Base-by-base conservation (phyloP, 2,797 vertebrate genomes). In the Notolepis coatsorum region DNA sequence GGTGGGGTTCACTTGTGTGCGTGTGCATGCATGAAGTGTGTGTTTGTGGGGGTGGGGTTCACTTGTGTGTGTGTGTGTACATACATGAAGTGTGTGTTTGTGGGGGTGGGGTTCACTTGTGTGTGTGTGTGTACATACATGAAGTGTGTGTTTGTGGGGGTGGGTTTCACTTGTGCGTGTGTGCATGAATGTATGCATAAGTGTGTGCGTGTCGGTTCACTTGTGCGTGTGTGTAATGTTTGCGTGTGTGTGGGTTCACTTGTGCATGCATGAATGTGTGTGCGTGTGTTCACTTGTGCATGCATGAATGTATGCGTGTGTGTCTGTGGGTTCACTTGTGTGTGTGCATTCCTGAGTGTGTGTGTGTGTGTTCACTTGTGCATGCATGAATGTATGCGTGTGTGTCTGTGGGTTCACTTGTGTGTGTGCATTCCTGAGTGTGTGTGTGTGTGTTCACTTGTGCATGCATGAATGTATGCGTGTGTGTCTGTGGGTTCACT, bases 211-310 rank as follows among this genome's bases (percentile, higher is more conserved):
- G 49, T 53, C 27, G 25, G 13, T 62, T n/a, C n/a, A n/a, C n/a
- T n/a, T n/a, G 9, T 28, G n/a, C 63, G 15, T 66, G 41, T 54
- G 7, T 28, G 97, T 97, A 38, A 17, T 47, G 27, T 50, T 0
- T 25, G 47, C 50, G 18, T 63, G 17, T 68, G 42, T 49, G 24
- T 42, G 4, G 43, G 18, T 52, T 5, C 59, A 48, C 41, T 15
- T 52, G 18, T 12, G 7, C 12, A 5, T 42, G 4, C 12, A 7
- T 43, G 49, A 45, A 28, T 35, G 13, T 62, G 9, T 28, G n/a
- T 65, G 15, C 64, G 41, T 54, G 7, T 28, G n/a, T n/a, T n/a
- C n/a, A n/a, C n/a, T n/a, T n/a, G n/a, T n/a, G n/a, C n/a, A n/a
- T n/a, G n/a, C n/a, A n/a, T n/a, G n/a, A n/a, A n/a, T n/a, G n/a